Percentiles rank a stretch among this genome's conserved stretches.
Conservation (phyloP, 2,888 invertebrate genomes). For the Campoplex capitator region DNA sequence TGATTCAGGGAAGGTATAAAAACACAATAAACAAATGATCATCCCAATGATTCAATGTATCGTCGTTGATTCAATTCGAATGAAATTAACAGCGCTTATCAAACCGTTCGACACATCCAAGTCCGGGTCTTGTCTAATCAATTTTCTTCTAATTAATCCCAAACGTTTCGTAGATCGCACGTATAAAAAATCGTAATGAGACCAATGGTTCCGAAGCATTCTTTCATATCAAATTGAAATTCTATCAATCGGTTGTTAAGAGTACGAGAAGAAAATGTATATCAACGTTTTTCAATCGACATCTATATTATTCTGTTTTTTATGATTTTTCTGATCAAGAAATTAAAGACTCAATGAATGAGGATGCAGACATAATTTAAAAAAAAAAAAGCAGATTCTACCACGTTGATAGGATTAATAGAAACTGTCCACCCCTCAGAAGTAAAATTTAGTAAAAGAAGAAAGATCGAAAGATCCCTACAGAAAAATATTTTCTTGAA, state of each 20-base stretch:
- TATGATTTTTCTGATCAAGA: too few species aligned
- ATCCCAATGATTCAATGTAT: not conserved
- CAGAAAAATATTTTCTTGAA: not conserved
- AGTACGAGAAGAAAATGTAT: not conserved
- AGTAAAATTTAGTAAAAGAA: not conserved
- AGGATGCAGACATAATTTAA: not conserved
- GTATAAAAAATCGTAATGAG: not conserved
- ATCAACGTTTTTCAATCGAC: not conserved
- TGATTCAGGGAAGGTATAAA: not conserved
- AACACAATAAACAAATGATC: not conserved
- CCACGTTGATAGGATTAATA: not conserved
- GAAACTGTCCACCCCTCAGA: not conserved
- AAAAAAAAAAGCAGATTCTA: not conserved
- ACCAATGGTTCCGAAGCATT: not conserved
- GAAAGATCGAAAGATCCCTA: not conserved
- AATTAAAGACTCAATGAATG: not conserved
- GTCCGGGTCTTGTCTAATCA: not conserved
- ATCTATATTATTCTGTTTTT: too few species aligned
- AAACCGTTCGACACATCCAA: not conserved
- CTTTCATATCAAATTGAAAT: not conserved
- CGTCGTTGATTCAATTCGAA: not conserved
- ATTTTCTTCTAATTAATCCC: not conserved
- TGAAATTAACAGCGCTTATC: not conserved
- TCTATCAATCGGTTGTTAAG: not conserved
- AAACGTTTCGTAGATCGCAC: too few species aligned